Percentiles rank a stretch among this genome's conserved stretches.
phyloP scores from a whole-genome alignment of 2,113 vertebrate species.

The Petrocephalus microphthalmus region DNA sequence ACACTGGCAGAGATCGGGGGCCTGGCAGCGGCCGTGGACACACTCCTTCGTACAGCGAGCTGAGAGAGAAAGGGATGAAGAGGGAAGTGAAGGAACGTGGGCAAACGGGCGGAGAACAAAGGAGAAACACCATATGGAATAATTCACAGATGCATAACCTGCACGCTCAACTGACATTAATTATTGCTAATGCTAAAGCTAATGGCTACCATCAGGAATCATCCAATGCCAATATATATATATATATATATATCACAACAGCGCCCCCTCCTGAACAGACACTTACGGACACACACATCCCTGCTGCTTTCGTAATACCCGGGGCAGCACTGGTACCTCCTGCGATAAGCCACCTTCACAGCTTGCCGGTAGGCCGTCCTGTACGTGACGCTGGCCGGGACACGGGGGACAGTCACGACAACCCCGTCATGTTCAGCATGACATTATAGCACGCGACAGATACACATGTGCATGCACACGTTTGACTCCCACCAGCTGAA shows the following conservation, averaged over 20 bases:
- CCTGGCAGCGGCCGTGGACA: conserved; percentile 80
- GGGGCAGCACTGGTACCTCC: conserved; percentile 77
- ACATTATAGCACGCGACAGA: background rate
- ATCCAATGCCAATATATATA: background rate
- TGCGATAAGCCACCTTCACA: conserved; percentile 70
- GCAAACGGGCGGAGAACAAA: background rate
- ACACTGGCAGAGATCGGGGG: conserved; percentile 82
- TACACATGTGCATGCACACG: background rate
- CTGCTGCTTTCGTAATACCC: conserved; percentile 81
- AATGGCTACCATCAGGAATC: background rate
- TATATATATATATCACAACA: background rate
- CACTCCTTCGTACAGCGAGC: conserved; percentile 80
- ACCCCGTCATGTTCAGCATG: background rate
- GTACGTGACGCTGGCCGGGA: conserved; percentile 69
- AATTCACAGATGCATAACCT: conserved; percentile 1
- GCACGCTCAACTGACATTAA: background rate
- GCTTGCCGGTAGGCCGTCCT: conserved; percentile 81
- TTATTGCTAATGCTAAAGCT: background rate
- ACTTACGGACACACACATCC: conserved; percentile 81
- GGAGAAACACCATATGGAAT: background rate
- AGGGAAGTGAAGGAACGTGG: background rate
- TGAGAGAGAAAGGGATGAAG: conserved; percentile 31
- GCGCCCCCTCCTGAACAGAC: background rate
- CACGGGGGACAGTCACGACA: background rate
- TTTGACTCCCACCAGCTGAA: background rate